phyloP scores from a whole-genome alignment of 2,888 invertebrate genomes.

The Epiperipatus broadwayi region DNA sequence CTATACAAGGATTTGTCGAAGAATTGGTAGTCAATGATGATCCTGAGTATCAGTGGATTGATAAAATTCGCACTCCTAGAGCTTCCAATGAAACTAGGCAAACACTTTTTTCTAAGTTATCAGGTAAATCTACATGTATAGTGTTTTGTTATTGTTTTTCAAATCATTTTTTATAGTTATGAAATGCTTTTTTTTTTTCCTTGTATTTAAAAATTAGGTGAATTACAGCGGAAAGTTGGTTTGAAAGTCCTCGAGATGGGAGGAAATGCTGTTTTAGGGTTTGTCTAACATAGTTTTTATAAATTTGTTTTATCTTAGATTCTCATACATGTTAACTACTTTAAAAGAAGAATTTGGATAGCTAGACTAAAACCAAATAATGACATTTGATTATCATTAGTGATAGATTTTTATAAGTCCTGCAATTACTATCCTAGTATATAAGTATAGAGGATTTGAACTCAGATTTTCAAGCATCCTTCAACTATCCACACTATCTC shows the following conservation, averaged over 20 bases:
- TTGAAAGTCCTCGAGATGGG: slow-evolving; percentile 78
- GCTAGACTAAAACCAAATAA: too few species aligned
- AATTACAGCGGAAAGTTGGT: slow-evolving; percentile 80
- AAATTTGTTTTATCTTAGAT: not conserved
- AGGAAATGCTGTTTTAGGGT: slow-evolving; percentile 81
- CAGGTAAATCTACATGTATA: slow-evolving; percentile 36
- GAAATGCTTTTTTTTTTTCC: not conserved
- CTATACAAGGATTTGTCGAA: slow-evolving; percentile 86
- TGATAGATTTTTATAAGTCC: too few species aligned
- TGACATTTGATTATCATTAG: too few species aligned
- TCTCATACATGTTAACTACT: too few species aligned
- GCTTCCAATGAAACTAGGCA: slow-evolving; percentile 94
- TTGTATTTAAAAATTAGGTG: slow-evolving; percentile 33
- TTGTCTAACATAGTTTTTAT: slow-evolving; percentile 18
- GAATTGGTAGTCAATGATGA: slow-evolving; percentile 89
- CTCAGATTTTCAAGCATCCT: too few species aligned
- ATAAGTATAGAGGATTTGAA: too few species aligned
- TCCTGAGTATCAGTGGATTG: slow-evolving; percentile 97
- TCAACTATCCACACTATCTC: too few species aligned
- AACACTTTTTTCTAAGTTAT: slow-evolving; percentile 78
- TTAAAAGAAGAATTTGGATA: too few species aligned
- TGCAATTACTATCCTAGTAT: too few species aligned
- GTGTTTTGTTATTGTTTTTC: not conserved
- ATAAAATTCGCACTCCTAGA: slow-evolving; percentile 87
- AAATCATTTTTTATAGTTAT: not conserved